phyloP scores from a whole-genome alignment of 2,888 invertebrate genomes.

The Leucophenga maculata region DNA sequence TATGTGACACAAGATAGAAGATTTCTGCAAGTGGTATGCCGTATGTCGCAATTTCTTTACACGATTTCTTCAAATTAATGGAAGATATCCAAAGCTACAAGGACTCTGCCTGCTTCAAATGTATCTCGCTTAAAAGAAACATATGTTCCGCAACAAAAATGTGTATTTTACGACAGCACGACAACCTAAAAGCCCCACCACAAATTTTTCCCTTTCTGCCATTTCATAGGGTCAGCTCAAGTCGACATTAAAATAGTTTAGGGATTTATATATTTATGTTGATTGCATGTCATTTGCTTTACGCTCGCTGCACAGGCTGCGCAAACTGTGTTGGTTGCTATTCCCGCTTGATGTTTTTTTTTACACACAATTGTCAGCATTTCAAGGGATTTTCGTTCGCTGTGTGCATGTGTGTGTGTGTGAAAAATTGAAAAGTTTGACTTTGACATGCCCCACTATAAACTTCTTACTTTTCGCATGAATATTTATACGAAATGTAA shows the following conservation, averaged over 20 bases:
- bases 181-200: no score
- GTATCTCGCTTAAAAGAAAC: no score
- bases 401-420: constrained; percentile 26
- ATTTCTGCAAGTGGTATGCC: no score
- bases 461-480: constrained; percentile 41
- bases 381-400: constrained; percentile 47
- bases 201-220: background rate
- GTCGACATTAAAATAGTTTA: constrained; percentile 62
- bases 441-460: constrained; percentile 42
- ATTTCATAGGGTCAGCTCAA: constrained; percentile 31
- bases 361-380: background rate
- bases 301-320: constrained; percentile 34
- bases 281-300: constrained; percentile 56
- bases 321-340: constrained; percentile 25
- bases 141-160: no score
- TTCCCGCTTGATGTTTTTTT: constrained; percentile 28
- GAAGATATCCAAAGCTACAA: no score
- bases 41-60: no score
- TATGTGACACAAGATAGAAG: no score
- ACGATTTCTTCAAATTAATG: no score
- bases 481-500: constrained; percentile 44
- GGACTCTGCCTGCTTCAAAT: no score
- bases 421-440: constrained; percentile 53
- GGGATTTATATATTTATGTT: constrained; percentile 65
- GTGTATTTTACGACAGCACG: no score